Conservation (phyloP, 2,797 vertebrate species). For the Dryobates pubescens region DNA sequence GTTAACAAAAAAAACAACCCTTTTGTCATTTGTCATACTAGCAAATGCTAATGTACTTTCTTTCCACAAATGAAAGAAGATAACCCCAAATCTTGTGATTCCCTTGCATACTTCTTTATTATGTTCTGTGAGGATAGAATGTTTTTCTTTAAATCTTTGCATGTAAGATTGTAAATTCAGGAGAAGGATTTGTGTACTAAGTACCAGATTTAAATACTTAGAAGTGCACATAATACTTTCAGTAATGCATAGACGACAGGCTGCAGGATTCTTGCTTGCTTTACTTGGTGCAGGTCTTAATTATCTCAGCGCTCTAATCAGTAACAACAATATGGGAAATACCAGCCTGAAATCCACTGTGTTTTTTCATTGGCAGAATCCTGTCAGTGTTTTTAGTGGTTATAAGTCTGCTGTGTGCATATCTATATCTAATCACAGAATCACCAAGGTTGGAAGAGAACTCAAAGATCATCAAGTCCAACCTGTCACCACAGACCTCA, state of each 20-base stretch:
- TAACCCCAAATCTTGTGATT: constrained; percentile 24
- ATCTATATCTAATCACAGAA: not conserved
- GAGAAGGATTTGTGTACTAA: constrained; percentile 42
- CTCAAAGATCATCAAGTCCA: too few species aligned
- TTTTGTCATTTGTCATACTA: not conserved
- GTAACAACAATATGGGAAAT: not conserved
- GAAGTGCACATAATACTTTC: not conserved
- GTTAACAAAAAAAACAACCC: not conserved
- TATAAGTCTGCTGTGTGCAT: accelerated
- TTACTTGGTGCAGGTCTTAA: not conserved
- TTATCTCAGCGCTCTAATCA: not conserved
- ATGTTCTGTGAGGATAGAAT: not conserved
- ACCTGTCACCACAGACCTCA: too few species aligned
- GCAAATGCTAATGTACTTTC: not conserved
- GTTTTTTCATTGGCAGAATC: not conserved
- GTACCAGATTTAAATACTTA: constrained; percentile 35
- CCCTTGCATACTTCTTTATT: not conserved
- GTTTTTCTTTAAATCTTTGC: constrained; percentile 7
- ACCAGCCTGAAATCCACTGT: not conserved
- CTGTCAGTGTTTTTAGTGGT: not conserved
- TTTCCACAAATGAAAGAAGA: not conserved
- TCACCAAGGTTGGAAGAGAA: too few species aligned
- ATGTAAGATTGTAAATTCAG: constrained; percentile 29
- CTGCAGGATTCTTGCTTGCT: not conserved
- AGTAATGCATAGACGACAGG: not conserved